These are phyloP conservation scores for Mermis nigrescens DNA, from an alignment of 2,888 invertebrate species.

Conservation along the genomic window DNA sequence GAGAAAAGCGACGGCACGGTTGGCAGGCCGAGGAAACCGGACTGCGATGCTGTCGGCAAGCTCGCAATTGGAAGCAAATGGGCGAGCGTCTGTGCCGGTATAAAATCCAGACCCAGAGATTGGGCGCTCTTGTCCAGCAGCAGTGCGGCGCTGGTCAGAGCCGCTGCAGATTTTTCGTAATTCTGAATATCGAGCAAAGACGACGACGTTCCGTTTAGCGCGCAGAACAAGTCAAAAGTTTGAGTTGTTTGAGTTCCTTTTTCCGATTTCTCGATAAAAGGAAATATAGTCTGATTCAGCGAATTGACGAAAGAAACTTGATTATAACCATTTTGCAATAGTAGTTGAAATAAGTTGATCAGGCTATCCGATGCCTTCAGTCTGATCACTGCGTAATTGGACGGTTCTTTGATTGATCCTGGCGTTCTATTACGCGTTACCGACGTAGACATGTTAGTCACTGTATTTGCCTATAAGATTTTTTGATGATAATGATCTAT, in stretches of 20 bases:
- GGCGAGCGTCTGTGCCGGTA: neutral
- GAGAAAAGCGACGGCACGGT: neutral
- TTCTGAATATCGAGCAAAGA: no score
- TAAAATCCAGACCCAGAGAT: no score
- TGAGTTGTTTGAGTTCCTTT: neutral
- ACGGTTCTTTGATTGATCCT: neutral
- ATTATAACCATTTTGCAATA: conserved; percentile 13
- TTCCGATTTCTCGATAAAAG: neutral
- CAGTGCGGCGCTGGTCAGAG: no score
- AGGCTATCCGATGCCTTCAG: conserved; percentile 11
- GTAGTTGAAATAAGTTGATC: conserved; percentile 8
- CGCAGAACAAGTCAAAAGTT: neutral
- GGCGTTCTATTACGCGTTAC: neutral
- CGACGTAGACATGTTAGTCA: neutral
- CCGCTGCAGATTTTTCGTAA: no score
- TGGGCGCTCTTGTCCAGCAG: no score
- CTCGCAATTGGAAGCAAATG: neutral
- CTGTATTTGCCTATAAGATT: no score
- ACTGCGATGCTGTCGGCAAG: neutral
- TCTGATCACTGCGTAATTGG: conserved; percentile 10
- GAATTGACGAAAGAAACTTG: conserved; percentile 20
- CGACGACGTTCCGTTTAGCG: neutral
- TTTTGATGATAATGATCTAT: no score
- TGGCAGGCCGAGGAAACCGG: conserved; percentile 1
- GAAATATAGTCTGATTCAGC: conserved; percentile 9